Percentiles rank a stretch among this genome's conserved stretches.
Evolutionary conservation across 1,140 invertebrate species (phyloP).

Genomic region (Neodiprion pinetum): DNA sequence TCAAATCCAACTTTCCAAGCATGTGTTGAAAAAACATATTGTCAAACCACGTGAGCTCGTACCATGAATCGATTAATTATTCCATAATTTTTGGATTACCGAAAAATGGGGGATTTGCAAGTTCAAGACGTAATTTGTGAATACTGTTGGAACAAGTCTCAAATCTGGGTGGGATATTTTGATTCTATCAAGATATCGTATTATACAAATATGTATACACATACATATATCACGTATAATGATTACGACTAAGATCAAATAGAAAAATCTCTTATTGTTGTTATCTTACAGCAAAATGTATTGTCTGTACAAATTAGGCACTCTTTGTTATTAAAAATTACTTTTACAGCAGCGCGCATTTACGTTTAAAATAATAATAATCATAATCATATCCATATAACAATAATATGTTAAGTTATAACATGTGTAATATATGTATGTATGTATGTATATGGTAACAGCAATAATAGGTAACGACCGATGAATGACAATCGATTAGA

Average conservation of each 20-base stretch:
- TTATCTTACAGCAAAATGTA: constrained; percentile 50
- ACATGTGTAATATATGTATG: constrained; percentile 54
- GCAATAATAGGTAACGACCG: constrained; percentile 48
- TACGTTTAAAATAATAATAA: background rate
- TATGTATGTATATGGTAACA: constrained; percentile 42
- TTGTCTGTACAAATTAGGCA: constrained; percentile 61
- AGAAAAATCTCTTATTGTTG: constrained; percentile 51
- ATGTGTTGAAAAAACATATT: too few species aligned
- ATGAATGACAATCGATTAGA: constrained; percentile 18
- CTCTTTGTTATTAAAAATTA: constrained; percentile 45
- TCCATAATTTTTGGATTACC: too few species aligned
- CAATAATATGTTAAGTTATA: constrained; percentile 48
- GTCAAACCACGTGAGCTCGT: too few species aligned
- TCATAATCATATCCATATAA: constrained; percentile 5
- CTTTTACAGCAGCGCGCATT: background rate
- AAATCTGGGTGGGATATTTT: too few species aligned
- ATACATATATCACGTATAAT: background rate
- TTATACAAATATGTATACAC: too few species aligned
- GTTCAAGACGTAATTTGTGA: too few species aligned
- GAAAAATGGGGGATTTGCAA: too few species aligned
- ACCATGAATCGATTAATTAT: too few species aligned
- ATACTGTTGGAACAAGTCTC: too few species aligned
- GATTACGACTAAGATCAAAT: constrained; percentile 28
- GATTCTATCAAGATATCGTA: too few species aligned
- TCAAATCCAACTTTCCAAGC: too few species aligned